A percentile compares a stretch with the other conserved stretches of the same genome.
phyloP scores from a whole-genome alignment of 2,797 vertebrate genomes.

The Parotocinclus haroldoi region DNA sequence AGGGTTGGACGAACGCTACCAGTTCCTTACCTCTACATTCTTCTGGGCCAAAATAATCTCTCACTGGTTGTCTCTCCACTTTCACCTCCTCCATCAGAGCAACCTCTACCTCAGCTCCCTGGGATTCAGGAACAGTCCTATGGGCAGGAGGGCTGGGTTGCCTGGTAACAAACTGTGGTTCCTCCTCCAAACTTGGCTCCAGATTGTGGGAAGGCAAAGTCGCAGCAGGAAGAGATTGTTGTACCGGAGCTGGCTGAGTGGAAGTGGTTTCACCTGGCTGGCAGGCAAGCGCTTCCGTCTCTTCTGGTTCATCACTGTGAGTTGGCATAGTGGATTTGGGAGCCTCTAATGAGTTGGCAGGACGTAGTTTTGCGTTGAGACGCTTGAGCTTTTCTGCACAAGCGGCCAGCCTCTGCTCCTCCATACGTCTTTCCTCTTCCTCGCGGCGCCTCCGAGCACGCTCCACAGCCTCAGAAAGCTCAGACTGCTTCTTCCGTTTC shows the following conservation, averaged over 20 bases:
- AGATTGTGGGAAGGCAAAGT: constrained; percentile 29
- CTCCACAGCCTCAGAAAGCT: constrained; percentile 91
- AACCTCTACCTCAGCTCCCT: constrained; percentile 34
- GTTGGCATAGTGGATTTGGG: constrained; percentile 22
- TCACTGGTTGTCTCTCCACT: constrained; percentile 66
- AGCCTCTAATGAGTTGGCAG: constrained; percentile 44
- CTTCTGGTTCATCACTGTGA: constrained; percentile 20
- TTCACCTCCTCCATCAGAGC: constrained; percentile 41
- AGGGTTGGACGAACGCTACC: too few relatives aligned
- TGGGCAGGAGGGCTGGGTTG: constrained; percentile 65
- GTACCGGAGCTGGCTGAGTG: constrained; percentile 19
- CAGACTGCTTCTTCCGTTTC: constrained; percentile 87
- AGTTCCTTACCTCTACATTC: constrained; percentile 66
- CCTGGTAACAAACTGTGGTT: constrained; percentile 54
- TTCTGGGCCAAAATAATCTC: constrained; percentile 71
- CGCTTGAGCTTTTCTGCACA: constrained; percentile 96
- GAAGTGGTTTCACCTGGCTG: constrained; percentile 35
- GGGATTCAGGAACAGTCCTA: constrained; percentile 59
- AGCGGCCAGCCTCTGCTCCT: constrained; percentile 92
- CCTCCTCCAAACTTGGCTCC: constrained; percentile 61
- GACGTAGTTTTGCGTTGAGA: constrained; percentile 88
- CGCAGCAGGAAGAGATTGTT: constrained; percentile 30
- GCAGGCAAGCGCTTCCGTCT: constrained; percentile 38
- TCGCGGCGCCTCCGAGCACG: constrained; percentile 89
- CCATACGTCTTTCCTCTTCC: constrained; percentile 93